phyloP scores from a whole-genome alignment of 2,888 invertebrate genomes.

The Subacronicta megacephala region DNA sequence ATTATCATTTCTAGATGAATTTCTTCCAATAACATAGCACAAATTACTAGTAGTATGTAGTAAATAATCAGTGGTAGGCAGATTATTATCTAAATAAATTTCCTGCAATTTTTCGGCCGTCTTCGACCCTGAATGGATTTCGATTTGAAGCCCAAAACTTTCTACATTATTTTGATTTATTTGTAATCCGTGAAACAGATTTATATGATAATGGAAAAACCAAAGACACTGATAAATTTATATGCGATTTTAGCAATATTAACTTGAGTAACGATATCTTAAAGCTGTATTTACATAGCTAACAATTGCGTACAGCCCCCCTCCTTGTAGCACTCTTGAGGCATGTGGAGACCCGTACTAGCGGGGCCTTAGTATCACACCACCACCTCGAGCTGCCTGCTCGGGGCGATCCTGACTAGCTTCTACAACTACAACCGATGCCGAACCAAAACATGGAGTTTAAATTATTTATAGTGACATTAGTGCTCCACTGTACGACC shows the following conservation, averaged over 20 bases:
- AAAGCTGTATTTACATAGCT: slow-evolving; percentile 84
- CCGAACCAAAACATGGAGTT: slow-evolving; percentile 75
- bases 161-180: slow-evolving; percentile 8
- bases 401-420: slow-evolving; percentile 70
- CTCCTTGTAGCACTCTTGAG: slow-evolving; percentile 70
- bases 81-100: no score
- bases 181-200: slow-evolving; percentile 21
- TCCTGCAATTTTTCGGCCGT: no score
- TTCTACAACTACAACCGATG: slow-evolving; percentile 52
- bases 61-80: no score
- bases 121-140: background rate
- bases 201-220: slow-evolving; percentile 26
- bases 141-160: no score
- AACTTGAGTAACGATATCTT: slow-evolving; percentile 75
- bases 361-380: slow-evolving; percentile 76
- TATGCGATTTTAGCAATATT: slow-evolving; percentile 66
- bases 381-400: slow-evolving; percentile 76
- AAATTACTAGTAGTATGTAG: no score
- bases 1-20: background rate
- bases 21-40: background rate
- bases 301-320: slow-evolving; percentile 84
- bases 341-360: slow-evolving; percentile 67
- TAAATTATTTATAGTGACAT: slow-evolving; percentile 80
- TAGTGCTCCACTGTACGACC: slow-evolving; percentile 74
- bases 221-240: slow-evolving; percentile 28